Evolutionary conservation across 2,797 vertebrate genomes (phyloP), one percentile per base, ranked within the genome.

Genomic region (Gobionotothen gibberifrons): DNA sequence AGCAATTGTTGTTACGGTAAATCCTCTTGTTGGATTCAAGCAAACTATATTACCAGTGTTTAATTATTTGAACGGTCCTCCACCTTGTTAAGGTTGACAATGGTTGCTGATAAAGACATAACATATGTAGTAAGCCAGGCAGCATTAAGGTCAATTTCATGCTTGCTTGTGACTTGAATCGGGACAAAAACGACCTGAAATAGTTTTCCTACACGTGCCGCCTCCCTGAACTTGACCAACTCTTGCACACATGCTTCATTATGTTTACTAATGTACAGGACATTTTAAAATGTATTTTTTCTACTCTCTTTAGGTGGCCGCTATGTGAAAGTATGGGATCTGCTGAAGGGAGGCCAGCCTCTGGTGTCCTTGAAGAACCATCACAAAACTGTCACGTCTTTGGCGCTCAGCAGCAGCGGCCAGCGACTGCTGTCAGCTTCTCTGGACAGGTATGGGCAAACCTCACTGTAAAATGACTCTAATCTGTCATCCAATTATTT

Each of bases 261-360:
- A 13, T 39, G 44, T 49, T 44, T 40, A 13, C 8, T 14, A 2
- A 19, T 43, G 13, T 62, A 12, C 15, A 44, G 12, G 14, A 0
- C 40, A 42, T 56, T 49, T 12, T 22, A n/a, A 54, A 22, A 2
- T 51, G 19, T 8, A 12, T 0, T 14, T 9, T 64, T 3, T 79
- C 2, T 36, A 0, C 22, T 72, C 29, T 79, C 11, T 69, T 48
- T 11, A 99, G 98, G 98, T 36, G 98, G 97, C 1, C 95, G 98
- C 1, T 96, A 96, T 21, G 95, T 99, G 67, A 99, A 98, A 91
- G 94, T 99, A 47, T 99, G 98, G 98, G 98, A 99, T 90, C 83
- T 99, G 69, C 88, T 99, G 0, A 99, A 97, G 94, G 96, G 97
- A 2, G 98, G 98, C 21, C 97, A 98, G 46, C 92, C 96, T 42